These are phyloP conservation scores for Peromyscus melanophrys DNA, from an alignment of 2,797 vertebrate species.

Conservation along the genomic window DNA sequence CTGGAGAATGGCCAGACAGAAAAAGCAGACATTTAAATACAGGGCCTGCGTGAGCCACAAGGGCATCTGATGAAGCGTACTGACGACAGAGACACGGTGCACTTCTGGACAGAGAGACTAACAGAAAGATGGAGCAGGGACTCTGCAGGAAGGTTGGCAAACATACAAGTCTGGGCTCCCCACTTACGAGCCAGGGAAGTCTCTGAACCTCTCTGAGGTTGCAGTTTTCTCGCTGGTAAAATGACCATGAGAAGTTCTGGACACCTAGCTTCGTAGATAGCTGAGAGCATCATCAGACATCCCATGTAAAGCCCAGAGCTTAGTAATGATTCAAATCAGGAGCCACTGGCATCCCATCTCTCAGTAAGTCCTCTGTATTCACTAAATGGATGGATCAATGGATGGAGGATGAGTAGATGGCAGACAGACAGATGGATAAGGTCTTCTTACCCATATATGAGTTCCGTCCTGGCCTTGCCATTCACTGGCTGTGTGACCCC, in stretches of 20 bases:
- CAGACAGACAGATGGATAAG: neutral
- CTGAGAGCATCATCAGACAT: neutral
- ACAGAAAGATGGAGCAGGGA: neutral
- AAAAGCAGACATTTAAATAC: neutral
- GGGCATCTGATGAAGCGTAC: neutral
- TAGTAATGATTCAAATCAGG: neutral
- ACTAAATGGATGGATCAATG: neutral
- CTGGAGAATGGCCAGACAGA: neutral
- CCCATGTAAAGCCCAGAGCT: neutral
- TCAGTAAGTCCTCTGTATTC: neutral
- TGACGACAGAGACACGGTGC: neutral
- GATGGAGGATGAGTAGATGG: neutral
- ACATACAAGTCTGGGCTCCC: neutral
- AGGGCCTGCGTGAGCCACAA: neutral
- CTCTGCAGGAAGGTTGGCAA: neutral
- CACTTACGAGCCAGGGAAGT: neutral
- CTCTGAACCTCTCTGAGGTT: neutral
- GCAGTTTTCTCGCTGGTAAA: neutral
- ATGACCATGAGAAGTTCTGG: rapidly evolving
- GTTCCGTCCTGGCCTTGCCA: neutral
- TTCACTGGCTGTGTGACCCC: neutral
- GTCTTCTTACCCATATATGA: neutral
- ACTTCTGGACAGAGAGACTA: neutral
- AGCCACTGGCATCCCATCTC: neutral
- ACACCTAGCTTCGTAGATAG: neutral